Evolutionary conservation across 2,113 vertebrate genomes (phyloP).

Genomic region (Thamnophis sirtalis): DNA sequence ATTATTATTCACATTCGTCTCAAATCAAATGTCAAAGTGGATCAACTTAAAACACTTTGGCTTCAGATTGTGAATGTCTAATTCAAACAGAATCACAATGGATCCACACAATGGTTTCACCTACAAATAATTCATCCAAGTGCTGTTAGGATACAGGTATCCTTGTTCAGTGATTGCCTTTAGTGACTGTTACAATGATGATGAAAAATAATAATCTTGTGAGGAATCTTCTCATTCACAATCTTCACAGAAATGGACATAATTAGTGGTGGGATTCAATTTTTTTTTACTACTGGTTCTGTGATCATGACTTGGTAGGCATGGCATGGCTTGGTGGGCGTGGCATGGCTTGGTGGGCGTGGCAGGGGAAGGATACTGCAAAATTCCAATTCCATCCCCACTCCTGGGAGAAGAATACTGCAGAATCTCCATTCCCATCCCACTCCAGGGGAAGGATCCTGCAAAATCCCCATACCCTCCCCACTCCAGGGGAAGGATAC

Average conservation of each 20-base stretch:
- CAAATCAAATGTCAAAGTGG: neutral
- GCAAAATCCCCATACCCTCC: too few species aligned
- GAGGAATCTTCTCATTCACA: neutral
- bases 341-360: too few species aligned
- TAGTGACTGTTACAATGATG: neutral
- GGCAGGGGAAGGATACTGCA: too few species aligned
- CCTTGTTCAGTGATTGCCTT: neutral
- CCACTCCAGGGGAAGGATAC: too few species aligned
- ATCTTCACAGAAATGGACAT: neutral
- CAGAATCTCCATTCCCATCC: too few species aligned
- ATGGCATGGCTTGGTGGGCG: too few species aligned
- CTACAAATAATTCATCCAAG: neutral
- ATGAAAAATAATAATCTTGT: neutral
- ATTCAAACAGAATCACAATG: neutral
- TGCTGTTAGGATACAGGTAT: neutral
- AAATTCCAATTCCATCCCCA: too few species aligned
- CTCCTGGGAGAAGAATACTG: too few species aligned
- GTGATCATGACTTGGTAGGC: too few species aligned
- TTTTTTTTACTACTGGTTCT: too few species aligned
- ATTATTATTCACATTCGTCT: neutral
- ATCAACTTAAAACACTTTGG: neutral
- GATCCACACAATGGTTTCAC: neutral
- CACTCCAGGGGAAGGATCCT: too few species aligned
- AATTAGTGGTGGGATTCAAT: too few species aligned
- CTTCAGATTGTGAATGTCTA: neutral